These are phyloP conservation scores for Hippoglossus hippoglossus DNA, from an alignment of 2,797 vertebrate genomes.

Conservation along the genomic window DNA sequence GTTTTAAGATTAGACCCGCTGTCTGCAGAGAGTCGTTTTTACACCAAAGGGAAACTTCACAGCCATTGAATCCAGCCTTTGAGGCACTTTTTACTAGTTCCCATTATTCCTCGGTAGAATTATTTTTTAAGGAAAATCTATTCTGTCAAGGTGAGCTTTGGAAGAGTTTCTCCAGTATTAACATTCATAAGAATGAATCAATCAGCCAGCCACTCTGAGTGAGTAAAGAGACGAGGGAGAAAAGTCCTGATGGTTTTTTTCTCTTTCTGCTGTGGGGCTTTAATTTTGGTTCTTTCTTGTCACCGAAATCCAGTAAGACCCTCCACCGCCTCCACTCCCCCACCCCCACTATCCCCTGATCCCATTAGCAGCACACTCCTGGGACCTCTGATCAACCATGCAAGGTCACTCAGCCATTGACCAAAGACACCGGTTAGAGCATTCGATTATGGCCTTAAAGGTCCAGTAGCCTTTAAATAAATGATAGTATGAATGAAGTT, in stretches of 20 bases:
- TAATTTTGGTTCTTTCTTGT: constrained; percentile 32
- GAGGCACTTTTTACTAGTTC: constrained; percentile 44
- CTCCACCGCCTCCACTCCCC: background rate
- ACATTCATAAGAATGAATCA: constrained; percentile 48
- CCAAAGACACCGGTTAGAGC: constrained; percentile 36
- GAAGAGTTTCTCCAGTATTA: constrained; percentile 42
- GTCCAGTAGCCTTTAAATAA: constrained; percentile 2
- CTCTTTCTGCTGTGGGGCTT: constrained; percentile 28
- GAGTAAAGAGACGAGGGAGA: constrained; percentile 36
- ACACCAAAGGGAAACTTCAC: constrained; percentile 47
- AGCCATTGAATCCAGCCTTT: constrained; percentile 44
- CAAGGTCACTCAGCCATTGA: constrained; percentile 59
- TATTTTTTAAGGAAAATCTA: constrained; percentile 49
- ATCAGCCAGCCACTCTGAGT: constrained; percentile 30
- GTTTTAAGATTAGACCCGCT: constrained; percentile 49
- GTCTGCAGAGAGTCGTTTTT: constrained; percentile 41
- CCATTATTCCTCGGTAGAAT: constrained; percentile 42
- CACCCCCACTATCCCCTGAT: constrained; percentile 44
- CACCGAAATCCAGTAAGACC: constrained; percentile 54
- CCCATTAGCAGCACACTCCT: constrained; percentile 56
- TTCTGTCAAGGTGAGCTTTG: constrained; percentile 53
- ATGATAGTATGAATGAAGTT: background rate
- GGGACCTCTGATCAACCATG: constrained; percentile 49
- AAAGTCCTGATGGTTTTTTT: constrained; percentile 37
- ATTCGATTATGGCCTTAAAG: constrained; percentile 6